phyloP scores from a whole-genome alignment of 2,888 invertebrate species.

The Tetramorium bicarinatum region DNA sequence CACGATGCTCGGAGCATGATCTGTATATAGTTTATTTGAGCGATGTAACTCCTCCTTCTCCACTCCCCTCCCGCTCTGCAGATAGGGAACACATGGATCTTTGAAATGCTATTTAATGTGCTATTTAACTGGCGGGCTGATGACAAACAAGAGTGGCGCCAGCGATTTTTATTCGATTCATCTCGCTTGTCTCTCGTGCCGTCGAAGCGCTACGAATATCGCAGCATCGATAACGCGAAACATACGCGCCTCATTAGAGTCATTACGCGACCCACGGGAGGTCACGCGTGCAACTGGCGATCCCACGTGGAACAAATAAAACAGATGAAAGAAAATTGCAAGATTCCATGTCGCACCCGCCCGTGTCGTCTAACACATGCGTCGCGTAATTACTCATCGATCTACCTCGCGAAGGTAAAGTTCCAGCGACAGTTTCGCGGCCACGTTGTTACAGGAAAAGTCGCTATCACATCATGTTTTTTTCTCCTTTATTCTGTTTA shows the following conservation, averaged over 20 bases:
- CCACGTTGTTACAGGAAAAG: background rate
- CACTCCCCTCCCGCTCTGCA: background rate
- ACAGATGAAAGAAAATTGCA: slow-evolving; percentile 25
- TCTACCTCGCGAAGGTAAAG: slow-evolving; percentile 16
- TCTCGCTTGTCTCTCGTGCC: background rate
- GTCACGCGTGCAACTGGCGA: background rate
- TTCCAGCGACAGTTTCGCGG: slow-evolving; percentile 7
- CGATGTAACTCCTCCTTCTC: background rate
- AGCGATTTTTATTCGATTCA: background rate
- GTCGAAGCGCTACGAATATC: slow-evolving; percentile 5
- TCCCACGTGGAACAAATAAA: slow-evolving; percentile 15
- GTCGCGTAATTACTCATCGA: slow-evolving; percentile 43
- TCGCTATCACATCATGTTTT: background rate
- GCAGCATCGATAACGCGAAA: background rate
- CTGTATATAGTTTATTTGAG: slow-evolving; percentile 24
- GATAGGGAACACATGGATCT: background rate
- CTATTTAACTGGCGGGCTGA: background rate
- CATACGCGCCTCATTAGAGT: slow-evolving; percentile 13
- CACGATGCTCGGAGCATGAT: background rate
- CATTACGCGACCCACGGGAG: background rate
- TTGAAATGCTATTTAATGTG: background rate
- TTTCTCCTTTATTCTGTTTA: background rate
- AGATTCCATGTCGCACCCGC: slow-evolving; percentile 29
- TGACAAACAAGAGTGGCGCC: background rate
- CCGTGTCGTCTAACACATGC: slow-evolving; percentile 5